Evolutionary conservation across 92 coral and sea anemone species (phyloP), one percentile per base, ranked within the genome.

Genomic region (Epizoanthus fatuus): DNA sequence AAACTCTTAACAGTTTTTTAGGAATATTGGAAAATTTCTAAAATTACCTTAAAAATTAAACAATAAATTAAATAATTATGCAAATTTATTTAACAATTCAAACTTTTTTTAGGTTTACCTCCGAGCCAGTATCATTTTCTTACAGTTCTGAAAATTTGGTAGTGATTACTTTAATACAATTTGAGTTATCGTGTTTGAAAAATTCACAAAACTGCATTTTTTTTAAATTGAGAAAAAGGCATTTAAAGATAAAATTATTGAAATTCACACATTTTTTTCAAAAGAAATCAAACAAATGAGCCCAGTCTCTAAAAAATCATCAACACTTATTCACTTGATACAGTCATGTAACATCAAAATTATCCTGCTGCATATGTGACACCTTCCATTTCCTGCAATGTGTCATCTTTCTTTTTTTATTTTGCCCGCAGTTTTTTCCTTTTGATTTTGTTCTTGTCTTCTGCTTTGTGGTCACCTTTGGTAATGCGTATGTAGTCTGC

Each of bases 131-230:
- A 40, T 51, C 29, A 49, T 49, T 51, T 51, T 72, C 17, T 51
- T 72, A 20, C 40, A 51, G 78, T 72, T 63, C 74, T 80, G 74
- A 80, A 80, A 47, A 66, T 80, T 64, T 80, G 45, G 29, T 63
- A 38, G 20, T 42, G 73, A 80, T 63, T 63, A 40, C 62, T 64
- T 69, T 25, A 45, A 63, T 80, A 65, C 74, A 63, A 63, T 22
- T 63, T 65, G 84, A 64, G 84, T 12, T 80, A 80, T 63, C 84
- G 47, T 80, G 84, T 80, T 80, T 80, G 63, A n/a, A 80, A 80
- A 47, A 13, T 44, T 38, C 42, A 57, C 45, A 80, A 80, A 12
- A 63, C 32, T 19, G 37, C 29, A 35, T 17, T 20, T 80, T 80
- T 45, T 39, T 32, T 0, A 64, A 80, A 63, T 49, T 45, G 62